Evolutionary conservation across 2,888 invertebrate genomes (phyloP), one percentile per base, ranked within the genome.

Genomic region (Heliconius charithonia): DNA sequence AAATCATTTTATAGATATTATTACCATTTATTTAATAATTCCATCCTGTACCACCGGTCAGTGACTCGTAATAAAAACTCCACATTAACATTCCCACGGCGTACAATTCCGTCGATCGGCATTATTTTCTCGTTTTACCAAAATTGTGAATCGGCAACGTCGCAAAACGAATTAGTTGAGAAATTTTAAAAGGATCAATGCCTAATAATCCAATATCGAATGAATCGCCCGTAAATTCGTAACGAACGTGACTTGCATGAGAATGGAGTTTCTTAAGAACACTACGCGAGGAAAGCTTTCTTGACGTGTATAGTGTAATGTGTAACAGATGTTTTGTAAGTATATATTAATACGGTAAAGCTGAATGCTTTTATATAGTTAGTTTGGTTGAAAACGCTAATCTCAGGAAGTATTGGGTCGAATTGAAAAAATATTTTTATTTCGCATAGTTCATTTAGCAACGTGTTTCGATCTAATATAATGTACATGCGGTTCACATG

Each of bases 121-220:
- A 90, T 91, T 92, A 91, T 91, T 90, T 89, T 89, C 88, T 87
- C 89, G 87, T 89, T 88, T 86, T 83, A 84, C 85, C 84, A 88
- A 89, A 63, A 90, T 90, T 89, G 90, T 86, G 87, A 87, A 88
- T 89, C 88, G 86, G 88, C 90, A 89, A 89, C 89, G 88, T 85
- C 85, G 85, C 80, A 81, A 84, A 84, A 83, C 85, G 83, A 84
- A 84, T 85, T 83, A 83, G 84, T 82, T 81, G 83, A 77, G 82
- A 84, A 83, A 89, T 88, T 90, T 92, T 91, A 89, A 89, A 93
- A 91, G 92, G 93, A 94, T 93, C 94, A 92, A 92, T 93, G 90
- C 92, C 91, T 93, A 93, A 94, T 94, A 94, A 94, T 94, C 93
- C 92, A 91, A 93, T 93, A 92, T 91, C 90, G 90, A 92, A 93